These are phyloP conservation scores for Varanus komodoensis DNA, from an alignment of 2,113 vertebrate species.

Conservation along the genomic window DNA sequence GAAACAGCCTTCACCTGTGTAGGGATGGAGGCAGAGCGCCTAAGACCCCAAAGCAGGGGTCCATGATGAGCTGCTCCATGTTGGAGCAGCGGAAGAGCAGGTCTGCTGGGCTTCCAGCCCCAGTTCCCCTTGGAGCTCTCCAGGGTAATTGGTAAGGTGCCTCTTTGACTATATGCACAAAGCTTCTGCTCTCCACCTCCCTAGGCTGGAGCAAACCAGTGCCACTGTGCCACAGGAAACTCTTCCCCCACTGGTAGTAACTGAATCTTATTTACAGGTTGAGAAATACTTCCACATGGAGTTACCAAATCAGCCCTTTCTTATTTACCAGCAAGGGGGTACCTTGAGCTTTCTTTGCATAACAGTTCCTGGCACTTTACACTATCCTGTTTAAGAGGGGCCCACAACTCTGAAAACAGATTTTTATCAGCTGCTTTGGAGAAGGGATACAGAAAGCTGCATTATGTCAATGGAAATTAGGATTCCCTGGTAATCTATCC, in stretches of 20 bases:
- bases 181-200: neutral
- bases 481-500: no score
- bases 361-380: conserved; percentile 15
- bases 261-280: neutral
- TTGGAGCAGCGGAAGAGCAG: no score
- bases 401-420: no score
- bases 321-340: conserved; percentile 8
- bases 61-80: no score
- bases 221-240: neutral
- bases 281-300: neutral
- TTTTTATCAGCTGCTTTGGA: neutral
- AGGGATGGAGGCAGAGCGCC: no score
- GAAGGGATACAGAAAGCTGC: no score
- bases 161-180: neutral
- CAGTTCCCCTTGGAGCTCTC: no score
- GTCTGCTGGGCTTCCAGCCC: no score
- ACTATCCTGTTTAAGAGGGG: no score
- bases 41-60: no score
- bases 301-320: conserved; percentile 20
- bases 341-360: no score
- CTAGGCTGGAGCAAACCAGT: rapidly evolving
- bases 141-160: neutral
- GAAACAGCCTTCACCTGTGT: no score
- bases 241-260: neutral
- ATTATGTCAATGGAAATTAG: neutral